phyloP scores from a whole-genome alignment of 2,113 vertebrate species.

The Pomatostomus ruficeps region DNA sequence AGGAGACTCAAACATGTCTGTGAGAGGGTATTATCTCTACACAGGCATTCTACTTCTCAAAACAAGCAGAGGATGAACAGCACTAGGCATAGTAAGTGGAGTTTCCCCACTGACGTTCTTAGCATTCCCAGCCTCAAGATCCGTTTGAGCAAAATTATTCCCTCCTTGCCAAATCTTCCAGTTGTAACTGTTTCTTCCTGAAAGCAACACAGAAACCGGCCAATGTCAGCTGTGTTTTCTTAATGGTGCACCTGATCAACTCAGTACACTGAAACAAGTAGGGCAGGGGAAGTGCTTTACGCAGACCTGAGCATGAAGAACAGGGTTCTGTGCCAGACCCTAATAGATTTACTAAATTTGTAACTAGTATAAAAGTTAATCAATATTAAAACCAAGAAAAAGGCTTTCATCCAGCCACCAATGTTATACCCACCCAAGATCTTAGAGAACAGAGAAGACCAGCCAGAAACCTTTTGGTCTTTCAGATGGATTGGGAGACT shows the following conservation, averaged over 20 bases:
- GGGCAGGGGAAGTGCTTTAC: accelerated
- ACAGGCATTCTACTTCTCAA: not conserved
- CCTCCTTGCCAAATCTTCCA: not conserved
- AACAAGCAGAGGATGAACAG: not conserved
- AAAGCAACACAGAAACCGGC: not conserved
- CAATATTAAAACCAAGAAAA: not conserved
- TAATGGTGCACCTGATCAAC: not conserved
- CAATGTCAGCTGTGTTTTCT: not conserved
- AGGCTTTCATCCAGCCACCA: not conserved
- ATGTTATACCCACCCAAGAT: not conserved
- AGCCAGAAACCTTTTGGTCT: not conserved
- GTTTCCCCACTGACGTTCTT: not conserved
- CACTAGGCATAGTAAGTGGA: not conserved
- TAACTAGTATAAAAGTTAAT: not conserved
- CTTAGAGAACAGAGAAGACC: not conserved
- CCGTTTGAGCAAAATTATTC: not conserved
- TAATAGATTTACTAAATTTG: not conserved
- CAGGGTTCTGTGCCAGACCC: accelerated
- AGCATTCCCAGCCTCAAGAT: not conserved
- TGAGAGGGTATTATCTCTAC: not conserved
- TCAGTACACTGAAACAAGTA: not conserved
- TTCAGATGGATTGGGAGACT: not conserved
- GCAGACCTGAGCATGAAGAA: not conserved
- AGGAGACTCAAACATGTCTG: not conserved
- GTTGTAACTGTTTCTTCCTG: not conserved